Base-by-base conservation (phyloP, 2,888 invertebrate species). In the Alloscopus bannaensis region DNA sequence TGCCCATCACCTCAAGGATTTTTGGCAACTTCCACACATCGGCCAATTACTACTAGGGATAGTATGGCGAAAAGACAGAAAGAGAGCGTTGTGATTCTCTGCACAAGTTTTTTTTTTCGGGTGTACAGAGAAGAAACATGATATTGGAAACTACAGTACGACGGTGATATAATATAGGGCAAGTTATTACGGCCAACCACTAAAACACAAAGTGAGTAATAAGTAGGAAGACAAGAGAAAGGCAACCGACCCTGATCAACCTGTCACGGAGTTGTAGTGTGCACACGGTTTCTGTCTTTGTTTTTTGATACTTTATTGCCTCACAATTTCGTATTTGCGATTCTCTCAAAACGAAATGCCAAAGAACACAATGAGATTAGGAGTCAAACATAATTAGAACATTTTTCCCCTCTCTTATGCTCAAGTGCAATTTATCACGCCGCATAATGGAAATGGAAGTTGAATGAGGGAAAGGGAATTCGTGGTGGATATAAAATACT, bases 201-300 rank as follows among this genome's bases (percentile, higher is more conserved):
- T 16, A 52, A 52, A n/a, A 11, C 8, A 36, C 29, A 24, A 36
- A 20, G 57, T 28, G 55, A 55, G 26, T 31, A 42, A 69, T 20
- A 69, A 52, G 40, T 60, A 70, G 60, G n/a, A n/a, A 60, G 70
- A 70, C 70, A 60, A 60, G 40, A 57, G 57, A 45, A 28, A 59
- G 52, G 31, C 26, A 42, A 70, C 36, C 71, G 60, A 62, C 71
- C 71, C 71, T 62, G 50, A 71, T 71, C 71, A 71, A 71, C 60
- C 62, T 62, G 71, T 71, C 71, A 71, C 20, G 52, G 28, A 59
- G 18, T 13, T 18, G 8, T 31, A 28, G 1, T 24, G 40, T 29
- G 22, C 2, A 20, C 11, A 22, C 24, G 24, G 13, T 42, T 2
- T 31, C 24, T 42, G 40, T 62, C 16, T 52, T 52, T 13, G 57